Conservation (phyloP, 1,140 invertebrate species). For the Oncopodura yosiiana region DNA sequence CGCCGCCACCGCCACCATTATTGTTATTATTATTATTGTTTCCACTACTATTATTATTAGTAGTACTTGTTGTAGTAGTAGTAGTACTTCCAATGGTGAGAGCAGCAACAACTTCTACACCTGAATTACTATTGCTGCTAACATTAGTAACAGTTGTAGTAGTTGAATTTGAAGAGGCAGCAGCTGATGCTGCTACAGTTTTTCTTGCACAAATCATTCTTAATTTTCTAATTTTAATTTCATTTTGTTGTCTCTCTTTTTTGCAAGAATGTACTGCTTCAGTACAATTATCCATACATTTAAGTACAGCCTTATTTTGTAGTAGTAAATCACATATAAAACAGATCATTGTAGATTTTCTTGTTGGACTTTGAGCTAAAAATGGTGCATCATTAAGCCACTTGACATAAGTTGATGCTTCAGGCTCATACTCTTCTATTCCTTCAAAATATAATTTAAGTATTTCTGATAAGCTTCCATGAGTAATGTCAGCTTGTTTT, state of each 20-base stretch:
- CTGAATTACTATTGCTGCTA: neutral
- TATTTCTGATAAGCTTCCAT: conserved; percentile 83
- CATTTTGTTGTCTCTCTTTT: conserved; percentile 33
- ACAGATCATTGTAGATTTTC: conserved; percentile 76
- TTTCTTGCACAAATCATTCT: conserved; percentile 65
- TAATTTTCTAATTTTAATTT: conserved; percentile 44
- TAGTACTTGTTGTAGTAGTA: neutral
- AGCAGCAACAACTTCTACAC: neutral
- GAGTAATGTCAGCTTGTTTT: conserved; percentile 81
- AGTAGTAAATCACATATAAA: conserved; percentile 89
- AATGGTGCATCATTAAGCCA: conserved; percentile 69
- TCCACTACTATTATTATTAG: no score
- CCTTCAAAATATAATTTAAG: conserved; percentile 33
- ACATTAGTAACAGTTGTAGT: neutral
- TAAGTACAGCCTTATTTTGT: conserved; percentile 59
- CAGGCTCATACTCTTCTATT: conserved; percentile 32
- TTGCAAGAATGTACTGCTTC: conserved; percentile 24
- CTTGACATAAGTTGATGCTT: conserved; percentile 53
- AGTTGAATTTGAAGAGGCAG: neutral
- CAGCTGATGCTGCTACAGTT: conserved; percentile 46
- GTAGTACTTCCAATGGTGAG: neutral
- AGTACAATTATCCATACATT: conserved; percentile 26
- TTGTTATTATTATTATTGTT: no score
- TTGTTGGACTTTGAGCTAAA: conserved; percentile 69
- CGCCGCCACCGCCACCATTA: no score